Conservation (phyloP, 2,113 vertebrate species). For the Sphyrna mokarran region DNA sequence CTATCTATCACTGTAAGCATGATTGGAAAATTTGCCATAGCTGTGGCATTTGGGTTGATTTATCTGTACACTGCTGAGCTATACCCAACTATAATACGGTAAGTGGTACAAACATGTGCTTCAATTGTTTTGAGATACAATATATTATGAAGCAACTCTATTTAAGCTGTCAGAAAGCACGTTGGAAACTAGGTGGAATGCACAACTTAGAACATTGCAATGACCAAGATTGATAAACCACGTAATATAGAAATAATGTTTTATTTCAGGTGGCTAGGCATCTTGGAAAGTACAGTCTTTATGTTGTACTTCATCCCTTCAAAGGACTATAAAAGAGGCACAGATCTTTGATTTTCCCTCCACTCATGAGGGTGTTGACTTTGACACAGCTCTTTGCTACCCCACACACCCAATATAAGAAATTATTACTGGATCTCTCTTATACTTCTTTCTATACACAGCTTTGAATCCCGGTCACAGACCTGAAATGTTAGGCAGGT, state of each 20-base stretch:
- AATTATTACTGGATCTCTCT: not conserved
- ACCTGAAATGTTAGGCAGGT: not conserved
- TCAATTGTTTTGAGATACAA: not conserved
- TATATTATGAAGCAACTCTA: not conserved
- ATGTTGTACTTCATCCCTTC: not conserved
- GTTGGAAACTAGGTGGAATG: not conserved
- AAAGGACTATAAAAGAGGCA: not conserved
- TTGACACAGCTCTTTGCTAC: not conserved
- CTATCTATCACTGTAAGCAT: slow-evolving; percentile 63
- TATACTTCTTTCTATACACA: not conserved
- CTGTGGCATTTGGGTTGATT: slow-evolving; percentile 78
- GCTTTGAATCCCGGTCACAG: not conserved
- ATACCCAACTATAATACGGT: slow-evolving; percentile 85
- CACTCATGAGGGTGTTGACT: not conserved
- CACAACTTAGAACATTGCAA: not conserved
- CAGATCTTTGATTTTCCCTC: not conserved
- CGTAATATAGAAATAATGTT: not conserved
- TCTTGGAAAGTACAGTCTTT: no score
- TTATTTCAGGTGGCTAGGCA: not conserved
- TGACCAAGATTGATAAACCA: not conserved
- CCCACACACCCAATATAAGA: no score
- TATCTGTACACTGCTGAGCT: slow-evolving; percentile 88
- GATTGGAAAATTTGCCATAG: slow-evolving; percentile 79
- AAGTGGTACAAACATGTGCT: slow-evolving; percentile 38
- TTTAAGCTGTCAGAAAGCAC: not conserved